These are phyloP conservation scores for Hybognathus amarus DNA, from an alignment of 2,797 vertebrate genomes.

Conservation along the genomic window DNA sequence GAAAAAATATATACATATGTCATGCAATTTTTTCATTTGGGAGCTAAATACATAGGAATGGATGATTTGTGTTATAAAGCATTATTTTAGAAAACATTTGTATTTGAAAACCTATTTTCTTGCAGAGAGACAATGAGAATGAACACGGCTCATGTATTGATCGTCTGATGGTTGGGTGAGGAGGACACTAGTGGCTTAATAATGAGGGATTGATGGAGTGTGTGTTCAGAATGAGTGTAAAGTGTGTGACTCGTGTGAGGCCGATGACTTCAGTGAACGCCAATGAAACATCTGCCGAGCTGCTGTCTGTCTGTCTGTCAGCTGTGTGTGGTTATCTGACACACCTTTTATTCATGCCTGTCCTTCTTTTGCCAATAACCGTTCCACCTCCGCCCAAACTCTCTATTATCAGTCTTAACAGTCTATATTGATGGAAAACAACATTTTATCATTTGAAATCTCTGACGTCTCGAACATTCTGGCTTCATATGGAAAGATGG, in stretches of 20 bases:
- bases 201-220: constrained; percentile 40
- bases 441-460: neutral
- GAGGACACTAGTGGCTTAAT: constrained; percentile 49
- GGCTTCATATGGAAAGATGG: neutral
- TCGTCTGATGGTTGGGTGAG: constrained; percentile 49
- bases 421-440: neutral
- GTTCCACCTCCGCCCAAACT: neutral
- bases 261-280: constrained; percentile 21
- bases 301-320: constrained; percentile 38
- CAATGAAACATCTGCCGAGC: constrained; percentile 53
- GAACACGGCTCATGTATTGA: constrained; percentile 48
- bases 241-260: constrained; percentile 5
- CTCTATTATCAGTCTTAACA: neutral
- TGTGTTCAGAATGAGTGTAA: constrained; percentile 39
- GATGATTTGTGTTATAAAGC: neutral
- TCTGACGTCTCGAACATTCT: neutral
- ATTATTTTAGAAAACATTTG: neutral
- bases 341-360: constrained; percentile 38
- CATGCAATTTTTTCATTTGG: neutral
- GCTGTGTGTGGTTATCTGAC: constrained; percentile 43
- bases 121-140: neutral
- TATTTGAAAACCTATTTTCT: neutral
- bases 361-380: constrained; percentile 18
- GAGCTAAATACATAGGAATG: neutral
- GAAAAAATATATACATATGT: too few relatives aligned